Conservation (phyloP, 2,113 vertebrate genomes). For the Oncorhynchus masou region DNA sequence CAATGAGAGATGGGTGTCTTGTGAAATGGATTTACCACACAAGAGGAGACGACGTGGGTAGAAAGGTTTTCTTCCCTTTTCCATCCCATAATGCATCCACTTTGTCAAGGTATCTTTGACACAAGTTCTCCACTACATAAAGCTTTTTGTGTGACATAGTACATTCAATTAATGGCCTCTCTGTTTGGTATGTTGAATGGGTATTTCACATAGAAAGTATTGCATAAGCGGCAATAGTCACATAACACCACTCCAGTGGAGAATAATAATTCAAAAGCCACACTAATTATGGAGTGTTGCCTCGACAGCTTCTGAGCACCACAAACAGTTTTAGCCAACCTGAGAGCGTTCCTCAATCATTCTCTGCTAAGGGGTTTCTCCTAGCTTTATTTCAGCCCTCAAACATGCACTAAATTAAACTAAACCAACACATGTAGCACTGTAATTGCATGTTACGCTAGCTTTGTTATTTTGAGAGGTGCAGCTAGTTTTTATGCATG, state of each 20-base stretch:
- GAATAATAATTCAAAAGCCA: background rate
- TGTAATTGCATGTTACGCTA: no score
- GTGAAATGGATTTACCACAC: constrained; percentile 8
- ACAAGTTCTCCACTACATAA: no score
- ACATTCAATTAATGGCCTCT: background rate
- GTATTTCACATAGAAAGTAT: background rate
- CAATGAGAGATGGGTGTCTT: constrained; percentile 16
- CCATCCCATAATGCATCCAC: no score
- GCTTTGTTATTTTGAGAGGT: no score
- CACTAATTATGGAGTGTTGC: background rate
- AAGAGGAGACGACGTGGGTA: background rate
- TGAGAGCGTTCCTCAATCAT: background rate
- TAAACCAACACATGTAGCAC: constrained; percentile 26
- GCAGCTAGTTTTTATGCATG: no score
- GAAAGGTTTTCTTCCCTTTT: no score
- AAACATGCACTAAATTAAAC: constrained; percentile 33
- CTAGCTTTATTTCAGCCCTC: constrained; percentile 24
- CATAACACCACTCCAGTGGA: background rate
- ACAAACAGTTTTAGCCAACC: background rate
- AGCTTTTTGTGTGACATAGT: no score
- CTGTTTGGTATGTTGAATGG: background rate
- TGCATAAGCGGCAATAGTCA: background rate
- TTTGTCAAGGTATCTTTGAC: no score
- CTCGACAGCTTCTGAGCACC: background rate
- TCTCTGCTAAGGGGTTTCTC: background rate